Conservation (phyloP, 2,888 invertebrate genomes). For the Machimus atricapillus region DNA sequence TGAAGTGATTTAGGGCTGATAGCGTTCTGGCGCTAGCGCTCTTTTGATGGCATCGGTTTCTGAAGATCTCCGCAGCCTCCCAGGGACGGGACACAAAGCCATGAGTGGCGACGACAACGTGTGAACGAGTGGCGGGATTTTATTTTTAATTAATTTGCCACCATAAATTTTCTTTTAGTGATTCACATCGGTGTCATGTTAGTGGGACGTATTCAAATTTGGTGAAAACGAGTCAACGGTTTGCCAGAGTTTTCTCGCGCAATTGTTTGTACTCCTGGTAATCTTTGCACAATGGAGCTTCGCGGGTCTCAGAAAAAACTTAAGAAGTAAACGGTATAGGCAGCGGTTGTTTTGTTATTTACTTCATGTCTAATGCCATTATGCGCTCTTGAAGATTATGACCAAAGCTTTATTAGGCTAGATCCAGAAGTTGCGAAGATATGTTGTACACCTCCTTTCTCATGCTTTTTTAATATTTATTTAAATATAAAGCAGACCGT, state of each 20-base stretch:
- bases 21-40: not conserved
- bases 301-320: not conserved
- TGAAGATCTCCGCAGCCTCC: not conserved
- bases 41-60: not conserved
- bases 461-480: not conserved
- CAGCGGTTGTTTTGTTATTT: not conserved
- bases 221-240: not conserved
- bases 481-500: too few relatives aligned
- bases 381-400: not conserved
- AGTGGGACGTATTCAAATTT: not conserved
- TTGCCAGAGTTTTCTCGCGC: not conserved
- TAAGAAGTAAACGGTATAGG: not conserved
- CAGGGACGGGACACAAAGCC: not conserved
- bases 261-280: not conserved
- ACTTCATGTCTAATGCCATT: not conserved
- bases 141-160: conserved; percentile 26
- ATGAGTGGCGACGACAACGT: conserved; percentile 2
- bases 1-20: conserved; percentile 1
- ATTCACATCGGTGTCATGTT: not conserved
- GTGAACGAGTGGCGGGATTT: conserved; percentile 17
- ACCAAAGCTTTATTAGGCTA: not conserved
- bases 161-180: conserved; percentile 12
- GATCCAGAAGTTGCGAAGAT: not conserved
- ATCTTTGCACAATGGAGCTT: not conserved
- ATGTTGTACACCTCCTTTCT: not conserved